Evolutionary conservation across 2,888 invertebrate species (phyloP).

Genomic region (Torymus texanus): DNA sequence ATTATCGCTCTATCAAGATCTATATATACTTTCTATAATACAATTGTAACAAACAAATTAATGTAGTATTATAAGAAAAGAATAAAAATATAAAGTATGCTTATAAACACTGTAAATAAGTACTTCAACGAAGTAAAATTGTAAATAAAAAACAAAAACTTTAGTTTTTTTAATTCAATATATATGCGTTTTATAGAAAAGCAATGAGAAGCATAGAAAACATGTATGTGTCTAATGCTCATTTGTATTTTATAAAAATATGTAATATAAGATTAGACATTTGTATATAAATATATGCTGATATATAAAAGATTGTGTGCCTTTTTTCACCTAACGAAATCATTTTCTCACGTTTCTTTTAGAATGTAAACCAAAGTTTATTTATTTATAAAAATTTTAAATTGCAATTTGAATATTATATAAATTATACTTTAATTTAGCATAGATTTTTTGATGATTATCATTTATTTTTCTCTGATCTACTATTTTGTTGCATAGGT

Average conservation of each 20-base stretch:
- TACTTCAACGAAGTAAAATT: slow-evolving; percentile 25
- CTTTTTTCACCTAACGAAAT: background rate
- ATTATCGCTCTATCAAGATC: slow-evolving; percentile 25
- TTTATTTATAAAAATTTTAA: no score
- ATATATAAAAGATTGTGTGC: slow-evolving; percentile 10
- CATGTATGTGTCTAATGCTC: slow-evolving; percentile 49
- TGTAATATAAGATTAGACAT: slow-evolving; percentile 45
- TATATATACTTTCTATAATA: slow-evolving; percentile 18
- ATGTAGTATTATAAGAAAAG: no score
- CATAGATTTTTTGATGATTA: no score
- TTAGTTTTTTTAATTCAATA: slow-evolving; percentile 18
- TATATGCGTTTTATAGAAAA: slow-evolving; percentile 9
- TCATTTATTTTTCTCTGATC: background rate
- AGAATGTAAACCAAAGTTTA: no score
- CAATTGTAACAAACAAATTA: no score
- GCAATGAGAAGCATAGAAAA: slow-evolving; percentile 3
- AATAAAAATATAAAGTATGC: no score
- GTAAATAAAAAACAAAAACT: slow-evolving; percentile 41
- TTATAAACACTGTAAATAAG: slow-evolving; percentile 47
- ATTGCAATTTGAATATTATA: no score
- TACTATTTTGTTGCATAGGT: background rate
- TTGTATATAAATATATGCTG: slow-evolving; percentile 53
- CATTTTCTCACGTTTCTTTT: no score
- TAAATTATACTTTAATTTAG: no score
- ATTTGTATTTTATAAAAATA: slow-evolving; percentile 40